Evolutionary conservation across 1,140 invertebrate genomes (phyloP).

Genomic region (Drosophila virilis): DNA sequence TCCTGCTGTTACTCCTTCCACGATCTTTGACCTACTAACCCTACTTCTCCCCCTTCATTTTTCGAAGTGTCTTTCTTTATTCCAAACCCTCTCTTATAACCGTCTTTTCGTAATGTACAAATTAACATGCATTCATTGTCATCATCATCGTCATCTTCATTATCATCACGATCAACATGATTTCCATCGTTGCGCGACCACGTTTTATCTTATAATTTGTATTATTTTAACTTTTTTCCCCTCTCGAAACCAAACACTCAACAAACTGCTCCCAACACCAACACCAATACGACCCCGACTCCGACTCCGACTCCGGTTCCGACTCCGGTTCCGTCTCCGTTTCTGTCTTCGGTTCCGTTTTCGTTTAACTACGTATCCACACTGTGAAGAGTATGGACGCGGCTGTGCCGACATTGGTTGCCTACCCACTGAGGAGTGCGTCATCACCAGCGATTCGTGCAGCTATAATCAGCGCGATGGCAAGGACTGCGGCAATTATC

Average conservation of each 20-base stretch:
- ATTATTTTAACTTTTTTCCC: slow-evolving; percentile 27
- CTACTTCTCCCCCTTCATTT: background rate
- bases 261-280: slow-evolving; percentile 18
- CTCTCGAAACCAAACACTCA: slow-evolving; percentile 16
- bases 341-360: background rate
- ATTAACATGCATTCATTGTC: slow-evolving; percentile 14
- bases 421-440: slow-evolving; percentile 88
- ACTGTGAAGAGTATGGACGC: slow-evolving; percentile 88
- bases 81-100: background rate
- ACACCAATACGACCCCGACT: background rate
- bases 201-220: slow-evolving; percentile 31
- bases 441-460: slow-evolving; percentile 90
- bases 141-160: slow-evolving; percentile 14
- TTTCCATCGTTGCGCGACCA: slow-evolving; percentile 12
- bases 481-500: slow-evolving; percentile 88
- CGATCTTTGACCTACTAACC: too few relatives aligned
- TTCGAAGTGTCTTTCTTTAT: background rate
- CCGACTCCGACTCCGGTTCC: background rate
- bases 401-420: slow-evolving; percentile 91
- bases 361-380: background rate
- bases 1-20: background rate
- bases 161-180: slow-evolving; percentile 7
- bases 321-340: background rate
- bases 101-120: slow-evolving; percentile 10
- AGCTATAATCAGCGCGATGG: slow-evolving; percentile 85